These are phyloP conservation scores for Dusona sp. DNA, from an alignment of 2,888 invertebrate genomes.

Conservation along the genomic window DNA sequence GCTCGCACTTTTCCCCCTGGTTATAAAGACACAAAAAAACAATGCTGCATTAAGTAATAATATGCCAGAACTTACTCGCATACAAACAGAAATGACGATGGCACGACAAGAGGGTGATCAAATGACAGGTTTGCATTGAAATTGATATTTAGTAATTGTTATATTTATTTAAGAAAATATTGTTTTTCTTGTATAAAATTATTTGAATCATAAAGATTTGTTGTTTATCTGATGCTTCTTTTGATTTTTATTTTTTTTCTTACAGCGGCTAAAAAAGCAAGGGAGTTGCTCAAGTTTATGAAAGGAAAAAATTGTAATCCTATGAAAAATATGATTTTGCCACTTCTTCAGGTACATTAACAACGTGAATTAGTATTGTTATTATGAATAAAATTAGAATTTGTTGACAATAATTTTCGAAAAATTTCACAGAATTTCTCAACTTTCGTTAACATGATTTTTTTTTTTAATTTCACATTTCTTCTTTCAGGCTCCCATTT, in stretches of 20 bases:
- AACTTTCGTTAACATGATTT: background rate
- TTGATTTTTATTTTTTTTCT: constrained; percentile 2
- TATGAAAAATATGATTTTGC: constrained; percentile 91
- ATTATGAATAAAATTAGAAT: background rate
- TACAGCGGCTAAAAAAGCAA: constrained; percentile 89
- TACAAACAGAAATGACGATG: constrained; percentile 94
- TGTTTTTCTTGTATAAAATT: background rate
- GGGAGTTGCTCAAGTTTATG: constrained; percentile 93
- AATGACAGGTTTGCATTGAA: constrained; percentile 86
- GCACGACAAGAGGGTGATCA: constrained; percentile 94
- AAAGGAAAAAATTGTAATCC: constrained; percentile 93
- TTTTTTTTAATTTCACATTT: background rate
- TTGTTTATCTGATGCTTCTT: background rate
- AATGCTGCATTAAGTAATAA: constrained; percentile 93
- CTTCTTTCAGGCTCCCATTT: constrained; percentile 90
- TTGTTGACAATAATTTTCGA: no score
- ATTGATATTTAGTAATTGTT: background rate
- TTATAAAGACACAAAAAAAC: constrained; percentile 93
- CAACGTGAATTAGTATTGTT: background rate
- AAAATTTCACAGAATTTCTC: background rate
- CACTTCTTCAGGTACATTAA: constrained; percentile 89
- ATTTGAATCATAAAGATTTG: constrained; percentile 16
- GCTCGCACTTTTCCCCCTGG: constrained; percentile 92
- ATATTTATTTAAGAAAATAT: background rate
- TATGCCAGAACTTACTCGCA: constrained; percentile 92